phyloP scores from a whole-genome alignment of 2,797 vertebrate species.

The Staurois parvus region DNA sequence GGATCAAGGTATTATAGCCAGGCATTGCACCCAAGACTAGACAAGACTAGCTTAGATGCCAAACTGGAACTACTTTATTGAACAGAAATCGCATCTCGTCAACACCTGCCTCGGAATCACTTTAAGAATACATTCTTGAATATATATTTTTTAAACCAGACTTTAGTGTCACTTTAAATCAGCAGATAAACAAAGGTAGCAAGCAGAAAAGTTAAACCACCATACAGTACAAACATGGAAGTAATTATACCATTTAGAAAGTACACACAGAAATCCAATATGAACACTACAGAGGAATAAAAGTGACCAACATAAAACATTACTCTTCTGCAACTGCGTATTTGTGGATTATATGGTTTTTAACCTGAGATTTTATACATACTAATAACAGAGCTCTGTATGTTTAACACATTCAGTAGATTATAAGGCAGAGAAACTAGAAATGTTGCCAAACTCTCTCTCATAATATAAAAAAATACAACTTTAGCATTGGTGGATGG shows the following conservation, averaged over 20 bases:
- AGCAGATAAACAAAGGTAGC: too few relatives aligned
- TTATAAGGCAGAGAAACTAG: slow-evolving; percentile 70
- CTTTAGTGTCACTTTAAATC: too few relatives aligned
- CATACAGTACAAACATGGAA: slow-evolving; percentile 47
- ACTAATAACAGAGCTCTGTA: slow-evolving; percentile 75
- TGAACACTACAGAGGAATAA: slow-evolving; percentile 53
- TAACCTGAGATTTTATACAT: slow-evolving; percentile 78
- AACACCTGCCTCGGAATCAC: too few relatives aligned
- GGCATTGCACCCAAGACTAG: too few relatives aligned
- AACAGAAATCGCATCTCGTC: too few relatives aligned
- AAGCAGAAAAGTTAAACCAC: slow-evolving; percentile 52
- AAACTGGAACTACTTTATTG: too few relatives aligned
- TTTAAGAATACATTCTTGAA: too few relatives aligned
- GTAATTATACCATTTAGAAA: slow-evolving; percentile 66
- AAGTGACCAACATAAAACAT: slow-evolving; percentile 69
- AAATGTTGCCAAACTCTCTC: not conserved
- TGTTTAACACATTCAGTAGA: slow-evolving; percentile 68
- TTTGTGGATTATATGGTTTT: slow-evolving; percentile 67
- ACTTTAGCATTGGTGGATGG: not conserved
- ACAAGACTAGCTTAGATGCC: too few relatives aligned
- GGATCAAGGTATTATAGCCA: too few relatives aligned
- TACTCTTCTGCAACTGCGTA: slow-evolving; percentile 73
- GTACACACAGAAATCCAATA: slow-evolving; percentile 64
- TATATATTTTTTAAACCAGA: too few relatives aligned
- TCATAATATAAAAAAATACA: not conserved